phyloP scores from a whole-genome alignment of 2,888 invertebrate species.

The Atherix ibis region DNA sequence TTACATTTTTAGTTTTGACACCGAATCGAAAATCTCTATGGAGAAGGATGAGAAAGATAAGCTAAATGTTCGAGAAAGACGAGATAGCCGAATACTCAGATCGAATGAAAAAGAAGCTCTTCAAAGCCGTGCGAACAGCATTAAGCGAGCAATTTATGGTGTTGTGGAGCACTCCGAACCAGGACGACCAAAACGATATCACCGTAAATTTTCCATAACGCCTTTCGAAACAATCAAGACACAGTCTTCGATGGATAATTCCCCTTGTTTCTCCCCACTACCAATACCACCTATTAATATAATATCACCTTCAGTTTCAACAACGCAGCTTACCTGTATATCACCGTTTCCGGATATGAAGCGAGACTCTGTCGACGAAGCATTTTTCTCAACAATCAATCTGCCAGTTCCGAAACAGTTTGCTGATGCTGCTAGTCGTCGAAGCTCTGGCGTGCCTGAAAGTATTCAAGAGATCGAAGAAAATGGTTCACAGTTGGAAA shows the following conservation, averaged over 20 bases:
- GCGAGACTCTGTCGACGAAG: constrained; percentile 44
- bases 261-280: constrained; percentile 27
- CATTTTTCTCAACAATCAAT: constrained; percentile 29
- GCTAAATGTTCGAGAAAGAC: constrained; percentile 33
- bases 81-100: constrained; percentile 28
- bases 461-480: constrained; percentile 20
- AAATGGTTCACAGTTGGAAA: constrained; percentile 15
- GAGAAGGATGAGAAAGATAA: constrained; percentile 40
- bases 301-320: constrained; percentile 30
- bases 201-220: constrained; percentile 29
- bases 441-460: constrained; percentile 38
- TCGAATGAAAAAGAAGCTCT: constrained; percentile 42
- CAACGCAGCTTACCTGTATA: constrained; percentile 40
- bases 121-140: constrained; percentile 57
- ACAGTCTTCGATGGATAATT: constrained; percentile 24
- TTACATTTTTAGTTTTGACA: too few species aligned
- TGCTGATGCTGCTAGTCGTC: constrained; percentile 61
- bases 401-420: constrained; percentile 69
- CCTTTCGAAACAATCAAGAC: constrained; percentile 29
- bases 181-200: constrained; percentile 36
- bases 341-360: constrained; percentile 50
- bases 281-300: constrained; percentile 29
- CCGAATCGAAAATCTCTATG: constrained; percentile 31
- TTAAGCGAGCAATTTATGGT: constrained; percentile 65
- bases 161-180: constrained; percentile 66